These are phyloP conservation scores for Morelia viridis DNA, from an alignment of 2,797 vertebrate species.

Conservation along the genomic window DNA sequence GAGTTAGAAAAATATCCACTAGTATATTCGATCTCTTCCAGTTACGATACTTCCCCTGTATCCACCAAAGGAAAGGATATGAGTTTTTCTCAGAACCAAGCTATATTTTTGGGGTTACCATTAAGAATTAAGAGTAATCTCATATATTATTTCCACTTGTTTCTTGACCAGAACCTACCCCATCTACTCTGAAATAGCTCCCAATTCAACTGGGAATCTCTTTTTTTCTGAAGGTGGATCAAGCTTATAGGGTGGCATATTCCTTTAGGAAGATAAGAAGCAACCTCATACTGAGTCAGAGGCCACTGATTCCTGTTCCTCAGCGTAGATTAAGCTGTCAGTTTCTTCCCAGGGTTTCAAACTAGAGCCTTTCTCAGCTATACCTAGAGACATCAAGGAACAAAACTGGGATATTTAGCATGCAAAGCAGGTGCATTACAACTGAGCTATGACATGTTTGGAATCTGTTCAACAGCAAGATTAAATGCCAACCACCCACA, in stretches of 20 bases:
- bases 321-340: neutral
- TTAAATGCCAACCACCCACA: neutral
- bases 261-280: neutral
- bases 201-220: conserved; percentile 30
- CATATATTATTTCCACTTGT: conserved; percentile 13
- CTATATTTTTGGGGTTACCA: neutral
- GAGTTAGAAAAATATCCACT: neutral
- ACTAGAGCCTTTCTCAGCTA: neutral
- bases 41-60: too few relatives aligned
- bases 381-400: neutral
- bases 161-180: neutral
- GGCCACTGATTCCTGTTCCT: neutral
- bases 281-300: neutral
- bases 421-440: neutral
- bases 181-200: conserved; percentile 28
- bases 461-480: neutral
- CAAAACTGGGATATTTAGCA: neutral
- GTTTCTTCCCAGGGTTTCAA: neutral
- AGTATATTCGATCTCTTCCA: neutral
- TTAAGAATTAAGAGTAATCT: conserved; percentile 20
- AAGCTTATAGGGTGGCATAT: neutral
- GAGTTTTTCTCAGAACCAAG: neutral
- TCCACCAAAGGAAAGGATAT: neutral
- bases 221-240: conserved; percentile 18
- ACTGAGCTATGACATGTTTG: conserved; percentile 11